These are phyloP conservation scores for Pagrus major DNA, from an alignment of 2,113 vertebrate genomes.

Conservation along the genomic window DNA sequence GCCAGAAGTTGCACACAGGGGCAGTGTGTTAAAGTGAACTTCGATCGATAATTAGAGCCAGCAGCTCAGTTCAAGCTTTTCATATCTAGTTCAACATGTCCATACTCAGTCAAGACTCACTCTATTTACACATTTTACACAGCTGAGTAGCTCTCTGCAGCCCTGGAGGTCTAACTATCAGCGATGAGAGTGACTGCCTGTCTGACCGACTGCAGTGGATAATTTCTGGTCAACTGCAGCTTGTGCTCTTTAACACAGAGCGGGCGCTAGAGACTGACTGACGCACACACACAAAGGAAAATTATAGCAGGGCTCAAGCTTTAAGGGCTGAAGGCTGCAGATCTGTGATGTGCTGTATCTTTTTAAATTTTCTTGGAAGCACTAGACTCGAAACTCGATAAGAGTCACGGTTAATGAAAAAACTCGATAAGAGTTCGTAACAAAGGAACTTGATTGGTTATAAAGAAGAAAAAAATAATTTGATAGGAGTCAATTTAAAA, in stretches of 20 bases:
- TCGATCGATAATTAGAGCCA: not conserved
- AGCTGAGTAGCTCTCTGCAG: conserved; percentile 15
- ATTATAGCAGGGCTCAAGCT: conserved; percentile 11
- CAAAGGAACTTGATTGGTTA: conserved; percentile 50
- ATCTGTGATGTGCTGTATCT: conserved; percentile 46
- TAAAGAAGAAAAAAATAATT: conserved; percentile 28
- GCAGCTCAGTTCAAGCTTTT: conserved; percentile 6
- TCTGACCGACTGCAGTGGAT: conserved; percentile 27
- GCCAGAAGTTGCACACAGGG: not conserved
- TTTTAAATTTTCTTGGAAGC: conserved; percentile 58
- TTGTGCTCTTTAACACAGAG: conserved; percentile 14
- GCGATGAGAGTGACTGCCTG: not conserved
- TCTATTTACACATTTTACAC: conserved; percentile 48
- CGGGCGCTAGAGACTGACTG: not conserved
- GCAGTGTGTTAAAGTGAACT: conserved; percentile 1
- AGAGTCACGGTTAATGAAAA: conserved; percentile 48
- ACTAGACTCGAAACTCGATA: conserved; percentile 41
- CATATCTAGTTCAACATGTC: not conserved
- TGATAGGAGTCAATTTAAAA: conserved; percentile 51
- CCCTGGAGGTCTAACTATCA: conserved; percentile 22
- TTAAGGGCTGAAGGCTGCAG: conserved; percentile 26
- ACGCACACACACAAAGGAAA: conserved; percentile 23
- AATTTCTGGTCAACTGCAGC: conserved; percentile 27
- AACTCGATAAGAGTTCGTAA: conserved; percentile 48
- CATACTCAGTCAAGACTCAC: not conserved